Base-by-base conservation (phyloP, 1,140 invertebrate species). In the Danaus plexippus region DNA sequence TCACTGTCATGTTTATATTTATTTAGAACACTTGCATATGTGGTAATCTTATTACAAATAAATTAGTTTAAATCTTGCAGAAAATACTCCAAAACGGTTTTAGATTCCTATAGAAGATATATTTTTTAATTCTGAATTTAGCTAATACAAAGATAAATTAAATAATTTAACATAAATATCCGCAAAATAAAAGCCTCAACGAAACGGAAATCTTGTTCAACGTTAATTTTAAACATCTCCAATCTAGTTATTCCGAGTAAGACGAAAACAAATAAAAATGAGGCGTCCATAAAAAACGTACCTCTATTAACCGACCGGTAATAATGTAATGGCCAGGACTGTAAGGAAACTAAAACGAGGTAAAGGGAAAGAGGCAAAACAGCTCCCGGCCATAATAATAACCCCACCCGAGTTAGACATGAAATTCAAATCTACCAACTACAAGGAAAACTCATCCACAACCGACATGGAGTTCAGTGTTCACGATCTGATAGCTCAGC, bases 291-390 rank as follows among this genome's bases (percentile, higher is more conserved):
- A 69, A 56, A 61, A 50, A 51, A 66, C 66, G 49, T 47, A 40
- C 49, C 18, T 63, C 47, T 54, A 69, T 67, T 70, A 71, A 54
- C 46, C 48, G 43, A 15, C 40, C 52, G 11, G 61, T 69, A 77
- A 86, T 61, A 77, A 83, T 85, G 85, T 82, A 64, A 88, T 88
- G 87, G 87, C 85, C 51, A 87, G 78, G 60, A 87, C 79, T 60
- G 85, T 88, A 57, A 82, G 83, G 57, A 84, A 80, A 77, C 64
- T 88, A 45, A 88, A 88, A 66, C 76, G 82, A 52, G 70, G 68
- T 55, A 81, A 76, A 73, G 67, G 57, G 32, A 87, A 79, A 67
- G 77, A 79, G 52, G 45, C 58, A 42, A 72, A 69, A 64, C 63
- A 63, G 32, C 61, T 77, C 22, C 81, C 77, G 42, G 68, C 69